Evolutionary conservation across 2,888 invertebrate genomes (phyloP).

Genomic region (Galerucella pusilla): DNA sequence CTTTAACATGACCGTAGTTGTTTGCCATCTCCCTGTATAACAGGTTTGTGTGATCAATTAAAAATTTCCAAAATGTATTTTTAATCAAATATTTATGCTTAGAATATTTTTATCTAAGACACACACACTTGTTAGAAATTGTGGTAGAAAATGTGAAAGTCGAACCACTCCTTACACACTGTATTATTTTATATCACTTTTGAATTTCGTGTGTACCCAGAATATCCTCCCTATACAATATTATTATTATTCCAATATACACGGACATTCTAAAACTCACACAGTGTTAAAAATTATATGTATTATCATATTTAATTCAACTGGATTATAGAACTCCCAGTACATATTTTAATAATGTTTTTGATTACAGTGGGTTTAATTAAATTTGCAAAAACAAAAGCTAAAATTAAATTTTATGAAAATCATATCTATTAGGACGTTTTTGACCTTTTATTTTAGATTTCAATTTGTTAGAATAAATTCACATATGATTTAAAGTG

Average conservation of each 20-base stretch:
- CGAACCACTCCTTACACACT: not conserved
- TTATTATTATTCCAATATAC: not conserved
- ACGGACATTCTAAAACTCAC: not conserved
- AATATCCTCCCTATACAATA: not conserved
- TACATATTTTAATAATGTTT: too few relatives aligned
- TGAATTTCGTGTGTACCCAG: not conserved
- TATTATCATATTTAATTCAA: too few relatives aligned
- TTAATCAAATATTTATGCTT: not conserved
- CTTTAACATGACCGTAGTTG: too few relatives aligned
- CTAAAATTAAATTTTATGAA: not conserved
- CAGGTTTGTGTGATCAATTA: not conserved
- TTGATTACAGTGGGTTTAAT: too few relatives aligned
- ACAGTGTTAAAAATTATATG: too few relatives aligned
- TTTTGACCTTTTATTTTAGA: not conserved
- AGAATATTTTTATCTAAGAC: not conserved
- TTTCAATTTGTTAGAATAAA: not conserved
- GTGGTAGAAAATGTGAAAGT: conserved; percentile 2
- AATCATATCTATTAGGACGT: not conserved
- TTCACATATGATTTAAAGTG: too few relatives aligned
- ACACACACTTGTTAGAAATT: not conserved
- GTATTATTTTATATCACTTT: not conserved
- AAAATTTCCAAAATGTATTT: not conserved
- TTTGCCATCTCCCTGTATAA: too few relatives aligned
- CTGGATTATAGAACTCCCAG: too few relatives aligned
- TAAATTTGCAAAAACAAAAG: not conserved